Evolutionary conservation across 1,140 invertebrate species (phyloP).

Genomic region (Psix sp.): DNA sequence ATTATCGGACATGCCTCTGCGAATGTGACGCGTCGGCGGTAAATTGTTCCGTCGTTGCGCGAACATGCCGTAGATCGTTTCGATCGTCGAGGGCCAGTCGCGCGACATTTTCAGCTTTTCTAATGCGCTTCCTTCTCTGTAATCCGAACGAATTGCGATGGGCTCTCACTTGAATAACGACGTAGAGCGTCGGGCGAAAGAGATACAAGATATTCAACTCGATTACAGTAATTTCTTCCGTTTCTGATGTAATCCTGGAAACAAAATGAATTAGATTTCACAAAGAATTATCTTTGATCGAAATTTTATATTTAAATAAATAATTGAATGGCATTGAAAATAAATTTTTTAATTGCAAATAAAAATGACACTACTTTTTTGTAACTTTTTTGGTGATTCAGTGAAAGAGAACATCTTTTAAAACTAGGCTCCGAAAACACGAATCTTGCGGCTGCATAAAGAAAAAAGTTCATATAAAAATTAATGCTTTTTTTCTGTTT

Average conservation of each 20-base stretch:
- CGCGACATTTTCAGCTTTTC: conserved; percentile 61
- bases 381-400: too few relatives aligned
- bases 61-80: conserved; percentile 61
- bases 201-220: conserved; percentile 39
- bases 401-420: too few relatives aligned
- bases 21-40: conserved; percentile 64
- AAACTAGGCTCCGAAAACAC: too few relatives aligned
- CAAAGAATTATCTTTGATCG: too few relatives aligned
- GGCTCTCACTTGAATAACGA: conserved; percentile 29
- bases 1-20: conserved; percentile 74
- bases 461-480: not conserved
- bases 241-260: not conserved
- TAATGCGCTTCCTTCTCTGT: conserved; percentile 62
- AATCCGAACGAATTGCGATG: conserved; percentile 42
- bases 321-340: too few relatives aligned
- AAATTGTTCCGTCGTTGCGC: conserved; percentile 53
- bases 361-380: too few relatives aligned
- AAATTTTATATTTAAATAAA: too few relatives aligned
- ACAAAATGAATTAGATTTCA: not conserved
- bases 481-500: too few relatives aligned
- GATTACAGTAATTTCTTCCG: not conserved
- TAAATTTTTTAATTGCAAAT: too few relatives aligned
- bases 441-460: too few relatives aligned
- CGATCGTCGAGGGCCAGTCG: conserved; percentile 44
- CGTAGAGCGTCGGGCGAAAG: conserved; percentile 18